Conservation (phyloP, 2,797 vertebrate species). For the Leptatherina wallacei region DNA sequence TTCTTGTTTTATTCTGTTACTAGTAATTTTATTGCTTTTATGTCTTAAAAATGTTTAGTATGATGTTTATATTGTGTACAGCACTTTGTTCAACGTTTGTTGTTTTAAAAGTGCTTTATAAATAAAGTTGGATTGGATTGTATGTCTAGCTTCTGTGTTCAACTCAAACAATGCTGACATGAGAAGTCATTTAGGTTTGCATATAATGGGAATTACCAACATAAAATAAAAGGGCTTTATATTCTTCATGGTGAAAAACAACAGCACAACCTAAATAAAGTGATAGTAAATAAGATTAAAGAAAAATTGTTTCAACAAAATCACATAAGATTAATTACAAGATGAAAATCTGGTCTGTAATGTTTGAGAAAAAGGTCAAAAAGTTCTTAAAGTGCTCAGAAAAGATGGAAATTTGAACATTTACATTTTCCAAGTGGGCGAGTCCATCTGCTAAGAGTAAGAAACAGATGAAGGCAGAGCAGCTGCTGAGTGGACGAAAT, state of each 20-base stretch:
- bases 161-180: constrained; percentile 2
- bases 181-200: constrained; percentile 6
- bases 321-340: not conserved
- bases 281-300: constrained; percentile 1
- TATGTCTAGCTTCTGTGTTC: constrained; percentile 8
- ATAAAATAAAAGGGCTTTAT: not conserved
- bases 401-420: constrained; percentile 12
- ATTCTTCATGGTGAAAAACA: not conserved
- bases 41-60: no score
- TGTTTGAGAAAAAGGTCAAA: constrained; percentile 14
- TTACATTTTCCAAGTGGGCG: constrained; percentile 27
- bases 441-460: constrained; percentile 39
- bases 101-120: no score
- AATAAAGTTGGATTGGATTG: no score
- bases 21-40: no score
- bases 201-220: not conserved
- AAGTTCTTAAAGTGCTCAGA: constrained; percentile 2
- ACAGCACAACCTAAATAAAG: not conserved
- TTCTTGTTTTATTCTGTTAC: no score
- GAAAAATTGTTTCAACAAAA: not conserved
- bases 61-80: no score
- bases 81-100: no score
- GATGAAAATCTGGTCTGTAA: not conserved
- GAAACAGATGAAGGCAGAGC: constrained; percentile 10
- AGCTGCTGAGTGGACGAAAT: constrained; percentile 17